Conservation (phyloP, 1,140 invertebrate genomes). For the Hypothenemus hampei region DNA sequence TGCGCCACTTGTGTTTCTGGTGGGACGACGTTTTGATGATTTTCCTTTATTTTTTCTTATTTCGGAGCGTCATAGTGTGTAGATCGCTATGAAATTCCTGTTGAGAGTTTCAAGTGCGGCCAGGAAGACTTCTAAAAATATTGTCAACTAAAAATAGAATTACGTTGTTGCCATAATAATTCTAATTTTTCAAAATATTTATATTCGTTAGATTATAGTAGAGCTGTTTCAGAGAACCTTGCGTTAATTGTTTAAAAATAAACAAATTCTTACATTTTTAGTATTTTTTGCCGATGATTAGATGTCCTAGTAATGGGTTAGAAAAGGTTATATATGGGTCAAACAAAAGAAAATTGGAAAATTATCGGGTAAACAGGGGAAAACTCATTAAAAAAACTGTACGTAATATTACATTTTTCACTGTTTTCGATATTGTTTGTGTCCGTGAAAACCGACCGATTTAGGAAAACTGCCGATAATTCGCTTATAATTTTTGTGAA, state of each 20-base stretch:
- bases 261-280: neutral
- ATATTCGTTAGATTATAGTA: neutral
- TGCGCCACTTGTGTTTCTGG: constrained; percentile 42
- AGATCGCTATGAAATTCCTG: too few relatives aligned
- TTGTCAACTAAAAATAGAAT: constrained; percentile 17
- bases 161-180: too few relatives aligned
- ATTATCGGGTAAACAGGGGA: constrained; percentile 6
- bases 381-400: constrained; percentile 6
- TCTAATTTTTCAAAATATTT: too few relatives aligned
- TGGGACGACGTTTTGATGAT: constrained; percentile 42
- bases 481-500: constrained; percentile 17
- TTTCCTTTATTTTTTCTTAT: too few relatives aligned
- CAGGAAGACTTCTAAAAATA: constrained; percentile 20
- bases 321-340: constrained; percentile 22
- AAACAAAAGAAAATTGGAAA: constrained; percentile 11
- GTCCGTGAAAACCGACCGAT: constrained; percentile 10
- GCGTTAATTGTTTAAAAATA: neutral
- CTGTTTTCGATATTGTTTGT: neutral
- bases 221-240: neutral
- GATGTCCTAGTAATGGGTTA: neutral
- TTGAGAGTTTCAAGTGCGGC: too few relatives aligned
- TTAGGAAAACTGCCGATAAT: constrained; percentile 25
- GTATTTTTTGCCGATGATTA: neutral
- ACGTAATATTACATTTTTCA: constrained; percentile 12
- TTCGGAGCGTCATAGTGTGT: too few relatives aligned